These are phyloP conservation scores for Paramormyrops hopkinsi DNA, from an alignment of 2,797 vertebrate genomes.

Conservation along the genomic window DNA sequence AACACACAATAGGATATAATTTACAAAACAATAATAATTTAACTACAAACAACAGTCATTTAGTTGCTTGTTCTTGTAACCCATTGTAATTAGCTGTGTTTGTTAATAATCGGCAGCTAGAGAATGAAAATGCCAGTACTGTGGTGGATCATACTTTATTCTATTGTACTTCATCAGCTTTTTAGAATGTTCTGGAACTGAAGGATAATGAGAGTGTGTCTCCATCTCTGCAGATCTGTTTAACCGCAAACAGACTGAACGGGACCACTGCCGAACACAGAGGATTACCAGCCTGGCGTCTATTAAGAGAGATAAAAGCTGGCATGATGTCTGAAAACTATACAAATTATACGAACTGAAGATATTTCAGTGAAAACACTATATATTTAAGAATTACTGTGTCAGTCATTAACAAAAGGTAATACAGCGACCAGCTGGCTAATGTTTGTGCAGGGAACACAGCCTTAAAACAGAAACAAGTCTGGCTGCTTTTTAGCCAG, in stretches of 20 bases:
- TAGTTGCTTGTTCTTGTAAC: neutral
- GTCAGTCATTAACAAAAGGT: neutral
- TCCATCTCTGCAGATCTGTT: neutral
- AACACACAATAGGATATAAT: neutral
- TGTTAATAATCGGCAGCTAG: neutral
- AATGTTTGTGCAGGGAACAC: neutral
- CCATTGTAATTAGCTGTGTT: neutral
- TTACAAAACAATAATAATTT: slow-evolving; percentile 2
- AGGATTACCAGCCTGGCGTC: neutral
- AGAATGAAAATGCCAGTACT: neutral
- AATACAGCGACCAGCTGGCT: neutral
- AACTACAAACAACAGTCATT: neutral
- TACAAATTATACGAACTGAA: neutral
- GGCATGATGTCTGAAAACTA: neutral
- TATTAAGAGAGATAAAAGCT: neutral
- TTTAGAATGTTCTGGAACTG: neutral
- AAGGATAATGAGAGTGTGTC: neutral
- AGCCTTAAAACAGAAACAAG: neutral
- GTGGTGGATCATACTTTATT: neutral
- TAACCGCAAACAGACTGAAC: neutral
- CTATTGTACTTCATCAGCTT: neutral
- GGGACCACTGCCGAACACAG: neutral
- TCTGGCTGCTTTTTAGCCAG: neutral
- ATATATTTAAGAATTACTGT: neutral
- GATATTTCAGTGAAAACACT: neutral